Evolutionary conservation across 64 coral and sea anemone genomes (phyloP).

Genomic region (Pocillopora damicornis): DNA sequence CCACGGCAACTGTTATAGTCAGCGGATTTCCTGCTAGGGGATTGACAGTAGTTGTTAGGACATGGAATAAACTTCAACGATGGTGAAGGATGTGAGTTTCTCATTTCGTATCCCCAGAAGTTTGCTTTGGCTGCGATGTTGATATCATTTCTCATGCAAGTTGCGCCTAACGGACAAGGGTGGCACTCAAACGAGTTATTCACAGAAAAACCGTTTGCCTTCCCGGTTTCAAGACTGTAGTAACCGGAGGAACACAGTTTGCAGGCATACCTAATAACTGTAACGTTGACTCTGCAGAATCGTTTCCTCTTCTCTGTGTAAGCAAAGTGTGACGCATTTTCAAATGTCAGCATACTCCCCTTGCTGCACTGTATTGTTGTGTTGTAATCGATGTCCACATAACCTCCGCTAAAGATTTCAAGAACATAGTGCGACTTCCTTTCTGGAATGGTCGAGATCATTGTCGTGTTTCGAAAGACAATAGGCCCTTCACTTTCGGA

Average conservation of each 20-base stretch:
- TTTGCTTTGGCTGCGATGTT: slow-evolving; percentile 42
- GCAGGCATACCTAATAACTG: slow-evolving; percentile 22
- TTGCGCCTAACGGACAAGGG: slow-evolving; percentile 62
- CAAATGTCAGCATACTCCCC: slow-evolving; percentile 39
- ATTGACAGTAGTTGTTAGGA: slow-evolving; percentile 52
- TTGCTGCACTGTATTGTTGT: slow-evolving; percentile 40
- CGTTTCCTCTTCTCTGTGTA: background rate
- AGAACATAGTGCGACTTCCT: slow-evolving; percentile 5
- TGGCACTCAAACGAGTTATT: slow-evolving; percentile 13
- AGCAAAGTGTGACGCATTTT: slow-evolving; percentile 10
- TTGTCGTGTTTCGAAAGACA: slow-evolving; percentile 32
- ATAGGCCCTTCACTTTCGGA: slow-evolving; percentile 19
- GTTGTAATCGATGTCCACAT: slow-evolving; percentile 30
- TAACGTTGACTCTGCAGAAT: slow-evolving; percentile 36
- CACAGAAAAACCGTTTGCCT: background rate
- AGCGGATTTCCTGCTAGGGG: background rate
- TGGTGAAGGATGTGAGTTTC: background rate
- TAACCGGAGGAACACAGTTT: slow-evolving; percentile 37
- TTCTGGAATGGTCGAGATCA: background rate
- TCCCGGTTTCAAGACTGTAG: slow-evolving; percentile 66
- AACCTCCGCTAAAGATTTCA: slow-evolving; percentile 19
- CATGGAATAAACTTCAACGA: slow-evolving; percentile 38
- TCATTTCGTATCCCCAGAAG: slow-evolving; percentile 59
- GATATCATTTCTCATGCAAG: slow-evolving; percentile 8
- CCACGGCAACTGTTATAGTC: slow-evolving; percentile 57